These are phyloP conservation scores for Typhlomys cinereus DNA, from an alignment of 2,113 vertebrate species.

Conservation along the genomic window DNA sequence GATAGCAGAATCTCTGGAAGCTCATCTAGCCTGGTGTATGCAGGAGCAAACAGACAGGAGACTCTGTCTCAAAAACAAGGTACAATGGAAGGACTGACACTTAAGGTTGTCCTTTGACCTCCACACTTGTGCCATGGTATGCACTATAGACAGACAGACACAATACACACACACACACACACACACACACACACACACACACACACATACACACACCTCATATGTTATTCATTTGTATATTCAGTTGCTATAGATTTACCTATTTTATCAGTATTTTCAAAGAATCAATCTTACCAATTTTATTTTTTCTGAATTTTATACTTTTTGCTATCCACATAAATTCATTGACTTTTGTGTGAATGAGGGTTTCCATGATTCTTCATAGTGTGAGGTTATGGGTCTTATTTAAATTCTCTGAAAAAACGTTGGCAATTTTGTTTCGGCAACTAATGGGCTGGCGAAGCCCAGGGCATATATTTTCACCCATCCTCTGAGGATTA, in stretches of 20 bases:
- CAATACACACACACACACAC: no score
- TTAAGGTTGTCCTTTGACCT: no score
- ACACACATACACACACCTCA: no score
- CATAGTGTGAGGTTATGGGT: background rate
- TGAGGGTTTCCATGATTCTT: background rate
- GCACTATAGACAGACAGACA: no score
- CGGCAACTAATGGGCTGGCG: background rate
- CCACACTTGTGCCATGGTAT: no score
- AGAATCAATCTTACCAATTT: slow-evolving; percentile 40
- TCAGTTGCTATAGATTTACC: background rate
- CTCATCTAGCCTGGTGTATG: no score
- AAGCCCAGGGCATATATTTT: background rate
- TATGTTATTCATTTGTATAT: background rate
- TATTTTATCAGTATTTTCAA: slow-evolving; percentile 43
- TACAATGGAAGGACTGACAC: no score
- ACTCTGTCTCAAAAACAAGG: no score
- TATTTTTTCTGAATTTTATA: slow-evolving; percentile 5
- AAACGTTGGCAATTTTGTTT: slow-evolving; percentile 10
- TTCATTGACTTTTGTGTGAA: background rate
- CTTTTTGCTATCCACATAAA: slow-evolving; percentile 20
- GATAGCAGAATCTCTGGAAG: no score
- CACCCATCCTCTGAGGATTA: background rate
- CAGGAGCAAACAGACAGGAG: no score
- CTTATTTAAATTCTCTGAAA: background rate
- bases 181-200: no score